Conservation (phyloP, 53 echinoderm and acorn worm species). For the Stichopus horrens region DNA sequence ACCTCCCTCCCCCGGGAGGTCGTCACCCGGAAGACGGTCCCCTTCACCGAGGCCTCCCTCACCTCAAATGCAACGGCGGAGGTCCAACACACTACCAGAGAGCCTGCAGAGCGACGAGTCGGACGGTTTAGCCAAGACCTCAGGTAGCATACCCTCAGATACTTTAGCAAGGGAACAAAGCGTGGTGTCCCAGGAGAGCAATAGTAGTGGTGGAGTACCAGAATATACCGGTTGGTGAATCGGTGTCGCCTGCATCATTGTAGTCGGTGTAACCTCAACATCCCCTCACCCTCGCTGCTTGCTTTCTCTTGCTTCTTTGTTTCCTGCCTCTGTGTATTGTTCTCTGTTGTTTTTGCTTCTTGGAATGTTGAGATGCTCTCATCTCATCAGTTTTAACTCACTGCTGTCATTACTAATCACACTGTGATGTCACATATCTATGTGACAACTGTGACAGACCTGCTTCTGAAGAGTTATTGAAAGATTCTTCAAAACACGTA, state of each 20-base stretch:
- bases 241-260: conserved; percentile 20
- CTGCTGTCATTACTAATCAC: no score
- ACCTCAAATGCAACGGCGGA: conserved; percentile 57
- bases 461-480: no score
- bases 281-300: not conserved
- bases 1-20: conserved; percentile 30
- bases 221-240: conserved; percentile 89
- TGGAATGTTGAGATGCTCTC: no score
- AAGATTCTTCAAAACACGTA: no score
- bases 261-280: not conserved
- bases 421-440: no score
- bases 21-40: conserved; percentile 35
- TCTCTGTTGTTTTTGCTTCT: no score
- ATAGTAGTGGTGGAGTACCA: conserved; percentile 63
- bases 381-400: no score
- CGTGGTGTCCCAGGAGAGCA: conserved; percentile 73
- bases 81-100: conserved; percentile 61
- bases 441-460: no score
- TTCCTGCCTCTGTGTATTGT: no score
- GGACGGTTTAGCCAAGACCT: conserved; percentile 32
- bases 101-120: conserved; percentile 44
- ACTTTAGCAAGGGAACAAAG: conserved; percentile 60
- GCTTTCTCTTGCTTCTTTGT: no score
- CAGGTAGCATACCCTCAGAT: conserved; percentile 33
- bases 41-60: conserved; percentile 43